phyloP scores from a whole-genome alignment of 2,113 vertebrate species.

The Melanerpes aurifrons region DNA sequence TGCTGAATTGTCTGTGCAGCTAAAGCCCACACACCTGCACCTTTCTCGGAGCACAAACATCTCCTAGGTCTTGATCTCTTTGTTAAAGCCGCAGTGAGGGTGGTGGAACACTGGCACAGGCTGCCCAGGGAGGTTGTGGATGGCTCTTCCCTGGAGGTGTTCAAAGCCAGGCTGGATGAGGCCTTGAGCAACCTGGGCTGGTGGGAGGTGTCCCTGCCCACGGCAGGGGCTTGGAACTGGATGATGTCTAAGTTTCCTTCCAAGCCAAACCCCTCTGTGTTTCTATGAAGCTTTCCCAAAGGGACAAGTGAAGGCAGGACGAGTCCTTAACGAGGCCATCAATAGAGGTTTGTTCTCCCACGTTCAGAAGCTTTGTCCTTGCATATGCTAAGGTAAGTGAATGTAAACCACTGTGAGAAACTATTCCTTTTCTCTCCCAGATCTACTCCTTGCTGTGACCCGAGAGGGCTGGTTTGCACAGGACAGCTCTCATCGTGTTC shows the following conservation, averaged over 20 bases:
- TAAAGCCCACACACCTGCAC: neutral
- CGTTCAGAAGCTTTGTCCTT: neutral
- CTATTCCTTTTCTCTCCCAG: neutral
- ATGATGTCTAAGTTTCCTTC: no score
- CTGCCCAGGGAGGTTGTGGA: no score
- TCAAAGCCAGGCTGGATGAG: no score
- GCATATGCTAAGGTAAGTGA: neutral
- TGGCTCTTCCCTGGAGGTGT: no score
- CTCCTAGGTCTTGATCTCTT: neutral
- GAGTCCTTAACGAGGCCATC: neutral
- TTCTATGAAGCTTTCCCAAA: neutral
- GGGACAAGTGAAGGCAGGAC: neutral
- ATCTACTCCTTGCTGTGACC: neutral
- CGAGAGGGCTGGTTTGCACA: neutral
- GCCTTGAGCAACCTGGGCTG: no score
- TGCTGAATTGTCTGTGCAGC: neutral
- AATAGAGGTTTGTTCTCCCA: fast-evolving
- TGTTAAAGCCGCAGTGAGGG: neutral
- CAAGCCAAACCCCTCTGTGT: no score
- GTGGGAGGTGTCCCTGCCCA: no score
- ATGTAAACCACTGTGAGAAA: neutral
- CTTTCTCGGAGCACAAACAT: neutral
- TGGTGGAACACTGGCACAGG: no score
- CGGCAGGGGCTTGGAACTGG: no score
- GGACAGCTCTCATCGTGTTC: neutral